phyloP scores from a whole-genome alignment of 2,888 invertebrate species.

The Digitonthophagus gazella region DNA sequence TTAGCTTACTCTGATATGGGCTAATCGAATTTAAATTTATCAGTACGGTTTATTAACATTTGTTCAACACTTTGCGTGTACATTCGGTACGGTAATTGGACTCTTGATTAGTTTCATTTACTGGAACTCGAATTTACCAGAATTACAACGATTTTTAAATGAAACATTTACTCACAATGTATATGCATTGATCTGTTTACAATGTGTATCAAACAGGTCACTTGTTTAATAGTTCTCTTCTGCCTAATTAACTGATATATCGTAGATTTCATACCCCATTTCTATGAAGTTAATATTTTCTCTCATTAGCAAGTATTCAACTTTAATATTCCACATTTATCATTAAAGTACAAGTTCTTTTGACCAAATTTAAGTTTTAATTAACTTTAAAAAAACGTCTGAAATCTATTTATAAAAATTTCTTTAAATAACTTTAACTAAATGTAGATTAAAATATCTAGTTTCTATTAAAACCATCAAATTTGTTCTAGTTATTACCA shows the following conservation, averaged over 20 bases:
- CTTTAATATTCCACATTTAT: too few species aligned
- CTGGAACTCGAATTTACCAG: background rate
- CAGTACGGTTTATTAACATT: background rate
- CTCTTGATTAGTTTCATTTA: background rate
- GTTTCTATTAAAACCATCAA: too few species aligned
- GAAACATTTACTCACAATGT: background rate
- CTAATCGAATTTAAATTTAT: background rate
- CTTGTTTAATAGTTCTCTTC: background rate
- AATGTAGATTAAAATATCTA: too few species aligned
- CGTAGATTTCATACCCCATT: background rate
- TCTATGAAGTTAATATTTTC: background rate
- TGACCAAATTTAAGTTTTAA: too few species aligned
- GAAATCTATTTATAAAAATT: too few species aligned
- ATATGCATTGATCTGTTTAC: background rate
- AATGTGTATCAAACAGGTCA: background rate
- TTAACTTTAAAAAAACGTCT: too few species aligned
- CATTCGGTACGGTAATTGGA: background rate
- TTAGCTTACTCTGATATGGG: background rate
- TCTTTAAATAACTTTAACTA: too few species aligned
- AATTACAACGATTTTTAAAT: background rate
- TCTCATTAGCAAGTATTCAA: too few species aligned
- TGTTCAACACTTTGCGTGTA: background rate
- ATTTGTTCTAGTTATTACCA: too few species aligned
- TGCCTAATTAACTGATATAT: background rate
- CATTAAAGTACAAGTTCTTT: too few species aligned